Percentiles rank a stretch among this genome's conserved stretches.
phyloP scores from a whole-genome alignment of 2,888 invertebrate genomes.

The Morpho deidamia region DNA sequence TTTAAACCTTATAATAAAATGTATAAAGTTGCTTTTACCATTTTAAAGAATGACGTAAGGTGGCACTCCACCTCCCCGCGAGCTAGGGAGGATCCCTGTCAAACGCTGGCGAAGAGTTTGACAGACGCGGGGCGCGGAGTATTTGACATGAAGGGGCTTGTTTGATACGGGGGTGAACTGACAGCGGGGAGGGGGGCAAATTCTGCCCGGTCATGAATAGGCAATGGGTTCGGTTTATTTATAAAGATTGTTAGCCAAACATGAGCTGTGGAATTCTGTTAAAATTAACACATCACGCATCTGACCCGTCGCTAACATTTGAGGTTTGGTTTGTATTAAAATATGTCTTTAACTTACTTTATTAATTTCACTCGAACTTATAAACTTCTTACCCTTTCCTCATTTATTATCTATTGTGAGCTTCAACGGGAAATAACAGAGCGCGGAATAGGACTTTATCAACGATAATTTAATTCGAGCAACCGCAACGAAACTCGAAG shows the following conservation, averaged over 20 bases:
- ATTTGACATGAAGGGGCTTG: constrained; percentile 79
- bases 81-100: constrained; percentile 76
- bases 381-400: constrained; percentile 24
- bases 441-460: constrained; percentile 59
- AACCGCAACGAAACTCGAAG: constrained; percentile 57
- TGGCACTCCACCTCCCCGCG: constrained; percentile 69
- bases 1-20: constrained; percentile 27
- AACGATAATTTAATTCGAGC: constrained; percentile 72
- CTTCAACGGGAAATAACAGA: constrained; percentile 49
- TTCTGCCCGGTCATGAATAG: constrained; percentile 78
- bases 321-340: too few species aligned
- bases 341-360: too few species aligned
- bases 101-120: constrained; percentile 78
- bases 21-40: constrained; percentile 31
- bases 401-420: constrained; percentile 31
- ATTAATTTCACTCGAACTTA: too few species aligned
- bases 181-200: constrained; percentile 59
- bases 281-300: constrained; percentile 57
- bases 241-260: constrained; percentile 73
- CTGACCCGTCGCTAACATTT: background rate
- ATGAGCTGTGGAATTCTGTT: constrained; percentile 64
- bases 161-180: constrained; percentile 73
- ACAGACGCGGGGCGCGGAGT: constrained; percentile 78
- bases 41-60: constrained; percentile 37
- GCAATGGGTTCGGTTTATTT: constrained; percentile 78